Evolutionary conservation across 2,888 invertebrate genomes (phyloP), one percentile per base, ranked within the genome.

Genomic region (Chrysolina oricalcia): DNA sequence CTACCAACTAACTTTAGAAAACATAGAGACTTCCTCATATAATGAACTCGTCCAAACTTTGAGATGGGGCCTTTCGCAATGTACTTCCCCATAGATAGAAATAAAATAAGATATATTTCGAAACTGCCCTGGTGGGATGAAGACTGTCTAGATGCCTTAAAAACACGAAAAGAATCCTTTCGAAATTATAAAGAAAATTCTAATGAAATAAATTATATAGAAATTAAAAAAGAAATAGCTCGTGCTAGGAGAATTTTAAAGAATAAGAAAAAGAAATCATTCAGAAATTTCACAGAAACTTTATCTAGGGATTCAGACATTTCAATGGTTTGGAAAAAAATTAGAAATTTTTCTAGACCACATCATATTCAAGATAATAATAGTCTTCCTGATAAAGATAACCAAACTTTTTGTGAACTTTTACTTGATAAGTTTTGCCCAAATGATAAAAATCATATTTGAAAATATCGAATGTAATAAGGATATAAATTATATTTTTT

Each of bases 111-210:
- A n/a, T n/a, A n/a, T n/a, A n/a, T n/a, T n/a, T n/a, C n/a, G 2
- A 35, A 43, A 19, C 43, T 11, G 1, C 65, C 65, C 1, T 65
- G 65, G 65, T 65, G 65, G 65, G 46, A 65, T 23, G 46, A 65
- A 19, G 65, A 65, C n/a, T 65, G 65, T 23, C 21, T 43, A 43
- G 21, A 43, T 3, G n/a, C 43, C 8, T 41, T 65, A 11, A 65
- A 43, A 11, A 65, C n/a, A 43, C n/a, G n/a, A n/a, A n/a, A n/a
- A n/a, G n/a, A n/a, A n/a, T n/a, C n/a, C n/a, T n/a, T n/a, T n/a
- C n/a, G n/a, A n/a, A n/a, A n/a, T n/a, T n/a, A n/a, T n/a, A n/a
- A n/a, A 9, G 43, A 65, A 19, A 43, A n/a, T 6, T 43, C 65
- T 3, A 43, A 41, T 4, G 4, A 2, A 21, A 11, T 17, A 10